phyloP scores from a whole-genome alignment of 1,140 invertebrate genomes.

The Leptopilina boulardi region DNA sequence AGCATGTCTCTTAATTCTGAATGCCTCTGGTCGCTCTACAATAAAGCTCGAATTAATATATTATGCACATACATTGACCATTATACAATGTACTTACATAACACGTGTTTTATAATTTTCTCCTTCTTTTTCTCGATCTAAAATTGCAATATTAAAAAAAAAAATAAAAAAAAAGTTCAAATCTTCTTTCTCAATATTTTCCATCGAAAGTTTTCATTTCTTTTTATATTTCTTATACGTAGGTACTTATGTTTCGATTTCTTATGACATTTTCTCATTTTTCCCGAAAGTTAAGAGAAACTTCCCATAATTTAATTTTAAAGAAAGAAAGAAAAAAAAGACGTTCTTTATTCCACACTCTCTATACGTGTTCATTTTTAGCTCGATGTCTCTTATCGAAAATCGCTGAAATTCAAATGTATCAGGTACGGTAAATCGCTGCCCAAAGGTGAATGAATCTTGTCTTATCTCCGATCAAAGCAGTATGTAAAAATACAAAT shows the following conservation, averaged over 20 bases:
- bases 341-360: neutral
- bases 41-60: conserved; percentile 16
- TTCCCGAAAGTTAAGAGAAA: no score
- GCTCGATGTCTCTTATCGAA: conserved; percentile 26
- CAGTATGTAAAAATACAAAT: conserved; percentile 57
- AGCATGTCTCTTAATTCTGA: neutral
- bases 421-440: conserved; percentile 45
- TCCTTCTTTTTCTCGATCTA: neutral
- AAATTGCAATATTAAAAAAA: no score
- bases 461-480: conserved; percentile 50
- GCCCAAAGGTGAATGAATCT: conserved; percentile 57
- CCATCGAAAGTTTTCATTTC: no score
- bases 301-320: neutral
- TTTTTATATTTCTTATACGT: no score
- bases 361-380: conserved; percentile 8
- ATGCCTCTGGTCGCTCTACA: neutral
- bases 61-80: neutral
- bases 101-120: neutral
- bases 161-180: no score
- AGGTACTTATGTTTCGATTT: no score
- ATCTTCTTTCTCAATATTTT: no score
- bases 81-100: neutral
- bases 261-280: no score
- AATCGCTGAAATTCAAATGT: conserved; percentile 20
- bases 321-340: neutral